Conservation (phyloP, 2,888 invertebrate genomes). For the Argynnis bischoffii region DNA sequence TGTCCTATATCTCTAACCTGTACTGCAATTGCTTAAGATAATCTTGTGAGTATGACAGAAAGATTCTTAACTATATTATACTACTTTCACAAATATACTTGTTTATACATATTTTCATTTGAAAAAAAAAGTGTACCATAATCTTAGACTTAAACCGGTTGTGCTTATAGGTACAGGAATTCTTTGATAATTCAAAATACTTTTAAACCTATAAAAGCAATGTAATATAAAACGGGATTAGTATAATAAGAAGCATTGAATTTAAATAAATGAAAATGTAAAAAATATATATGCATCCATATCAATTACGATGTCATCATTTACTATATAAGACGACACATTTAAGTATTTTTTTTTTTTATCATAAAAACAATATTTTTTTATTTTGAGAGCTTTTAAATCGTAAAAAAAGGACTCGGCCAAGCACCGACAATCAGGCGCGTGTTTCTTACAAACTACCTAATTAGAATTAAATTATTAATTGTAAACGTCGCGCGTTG, state of each 20-base stretch:
- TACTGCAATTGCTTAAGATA: neutral
- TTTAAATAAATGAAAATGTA: conserved; percentile 2
- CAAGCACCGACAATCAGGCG: conserved; percentile 52
- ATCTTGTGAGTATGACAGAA: conserved; percentile 24
- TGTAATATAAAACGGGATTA: conserved; percentile 37
- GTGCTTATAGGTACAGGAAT: conserved; percentile 25
- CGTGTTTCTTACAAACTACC: conserved; percentile 71
- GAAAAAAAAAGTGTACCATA: conserved; percentile 33
- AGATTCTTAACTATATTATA: conserved; percentile 19
- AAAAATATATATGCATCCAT: too few relatives aligned
- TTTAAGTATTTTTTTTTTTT: neutral
- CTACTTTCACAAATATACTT: conserved; percentile 29
- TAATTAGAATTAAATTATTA: conserved; percentile 75
- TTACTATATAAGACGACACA: neutral
- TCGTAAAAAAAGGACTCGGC: conserved; percentile 60
- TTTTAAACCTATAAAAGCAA: conserved; percentile 29
- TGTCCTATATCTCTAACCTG: conserved; percentile 28
- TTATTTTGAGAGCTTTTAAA: conserved; percentile 53
- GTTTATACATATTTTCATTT: conserved; percentile 19
- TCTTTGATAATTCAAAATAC: conserved; percentile 29
- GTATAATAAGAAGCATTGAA: conserved; percentile 20
- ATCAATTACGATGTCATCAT: neutral
- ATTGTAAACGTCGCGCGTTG: conserved; percentile 73
- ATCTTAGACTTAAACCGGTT: conserved; percentile 37
- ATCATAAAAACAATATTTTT: neutral